Base-by-base conservation (phyloP, 2,113 vertebrate species). In the Macrotis lagotis region DNA sequence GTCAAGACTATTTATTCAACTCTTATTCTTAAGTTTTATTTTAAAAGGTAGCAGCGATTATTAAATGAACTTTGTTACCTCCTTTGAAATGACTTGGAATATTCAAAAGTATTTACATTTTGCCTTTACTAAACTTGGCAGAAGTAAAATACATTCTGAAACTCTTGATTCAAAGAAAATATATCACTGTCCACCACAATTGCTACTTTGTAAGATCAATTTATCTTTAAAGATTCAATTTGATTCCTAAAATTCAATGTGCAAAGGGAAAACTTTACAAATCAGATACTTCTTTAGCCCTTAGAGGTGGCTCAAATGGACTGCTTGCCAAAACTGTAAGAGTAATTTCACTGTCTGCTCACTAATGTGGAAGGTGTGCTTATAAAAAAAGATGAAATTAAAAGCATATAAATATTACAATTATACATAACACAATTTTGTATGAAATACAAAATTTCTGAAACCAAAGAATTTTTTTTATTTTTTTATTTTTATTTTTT, bases 281-380 rank as follows among this genome's bases (percentile, higher is more conserved):
- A 53, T 50, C 83, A 89, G 0, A n/a, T 28, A 48, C 0, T 55
- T n/a, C 50, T 50, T 52, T 25, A 24, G 22, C 22, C 25, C 25
- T 25, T 50, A 6, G 55, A 74, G 66, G 47, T 91, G 59, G 49
- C 50, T 91, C 1, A 51, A 50, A 95, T 31, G 48, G 1, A 44
- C 37, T 48, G n/a, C 50, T 83, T 83, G 66, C 50, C 50, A 83
- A 95, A 95, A 93, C 22, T 9, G 31, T n/a, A 92, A 91, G 51
- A 52, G 24, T 52, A 37, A 47, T n/a, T 25, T 50, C 3, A 48
- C 37, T 53, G 52, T 53, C 52, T 5, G 52, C 25, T 53, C 52
- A 53, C 55, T 31, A 59, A 59, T 11, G 28, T 28, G 28, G 10
- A 31, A 28, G 51, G 51, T 59, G 10, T 25, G 26, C 28, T 28